Percentiles rank a stretch among this genome's conserved stretches.
Conservation (phyloP, 2,888 invertebrate genomes). For the Spilosoma lubricipeda region DNA sequence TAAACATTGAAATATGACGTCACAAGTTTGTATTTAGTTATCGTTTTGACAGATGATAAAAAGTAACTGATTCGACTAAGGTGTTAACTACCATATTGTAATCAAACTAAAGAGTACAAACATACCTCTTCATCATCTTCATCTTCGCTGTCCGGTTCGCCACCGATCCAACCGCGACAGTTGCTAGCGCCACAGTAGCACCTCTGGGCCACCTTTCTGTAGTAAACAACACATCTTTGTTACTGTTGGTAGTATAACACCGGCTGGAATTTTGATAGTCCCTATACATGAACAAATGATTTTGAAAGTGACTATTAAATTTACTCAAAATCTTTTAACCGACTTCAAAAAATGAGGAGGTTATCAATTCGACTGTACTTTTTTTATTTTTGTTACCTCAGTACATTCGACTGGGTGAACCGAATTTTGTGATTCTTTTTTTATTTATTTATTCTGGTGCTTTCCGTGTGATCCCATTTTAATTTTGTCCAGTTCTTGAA, state of each 20-base stretch:
- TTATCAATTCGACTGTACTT: too few relatives aligned
- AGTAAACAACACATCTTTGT: slow-evolving; percentile 42
- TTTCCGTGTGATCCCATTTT: background rate
- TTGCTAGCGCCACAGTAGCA: slow-evolving; percentile 96
- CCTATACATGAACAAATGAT: background rate
- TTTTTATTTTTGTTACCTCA: too few relatives aligned
- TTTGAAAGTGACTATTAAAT: background rate
- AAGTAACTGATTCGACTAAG: too few relatives aligned
- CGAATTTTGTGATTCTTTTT: too few relatives aligned
- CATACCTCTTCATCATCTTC: slow-evolving; percentile 80
- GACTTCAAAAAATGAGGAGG: too few relatives aligned
- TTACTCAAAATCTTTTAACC: background rate
- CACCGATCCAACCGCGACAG: slow-evolving; percentile 98
- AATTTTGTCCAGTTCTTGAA: too few relatives aligned
- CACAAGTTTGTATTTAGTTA: too few relatives aligned
- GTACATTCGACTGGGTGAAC: too few relatives aligned
- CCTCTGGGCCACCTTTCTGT: slow-evolving; percentile 96
- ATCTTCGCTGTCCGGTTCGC: slow-evolving; percentile 90
- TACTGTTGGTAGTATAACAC: slow-evolving; percentile 36
- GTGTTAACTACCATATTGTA: background rate
- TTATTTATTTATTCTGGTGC: too few relatives aligned
- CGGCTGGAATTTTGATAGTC: slow-evolving; percentile 31
- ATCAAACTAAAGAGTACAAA: background rate
- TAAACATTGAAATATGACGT: too few relatives aligned
- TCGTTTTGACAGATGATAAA: too few relatives aligned